These are phyloP conservation scores for Porites lutea DNA, from an alignment of 64 coral and sea anemone genomes.

Conservation along the genomic window DNA sequence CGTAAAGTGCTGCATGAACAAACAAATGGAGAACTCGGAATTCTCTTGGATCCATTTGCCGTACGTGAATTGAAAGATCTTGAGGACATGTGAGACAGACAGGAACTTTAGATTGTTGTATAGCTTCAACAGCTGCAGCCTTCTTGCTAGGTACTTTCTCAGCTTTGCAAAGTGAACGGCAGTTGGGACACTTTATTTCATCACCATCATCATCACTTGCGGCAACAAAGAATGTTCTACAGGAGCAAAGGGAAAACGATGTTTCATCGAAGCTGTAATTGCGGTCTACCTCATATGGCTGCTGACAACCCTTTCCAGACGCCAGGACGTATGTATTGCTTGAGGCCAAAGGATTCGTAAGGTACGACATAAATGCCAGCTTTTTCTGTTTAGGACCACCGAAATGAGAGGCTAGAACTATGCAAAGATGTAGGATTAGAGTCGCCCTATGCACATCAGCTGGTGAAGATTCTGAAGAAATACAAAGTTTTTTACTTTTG, in stretches of 20 bases:
- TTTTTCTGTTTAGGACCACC: slow-evolving; percentile 5
- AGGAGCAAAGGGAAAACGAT: not conserved
- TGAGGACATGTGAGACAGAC: not conserved
- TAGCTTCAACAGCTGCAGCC: not conserved
- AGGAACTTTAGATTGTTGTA: slow-evolving; percentile 43
- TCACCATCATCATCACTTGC: not conserved
- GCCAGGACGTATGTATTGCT: slow-evolving; percentile 22
- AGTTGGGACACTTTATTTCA: slow-evolving; percentile 14
- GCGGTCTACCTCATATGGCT: not conserved
- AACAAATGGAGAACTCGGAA: slow-evolving; percentile 76
- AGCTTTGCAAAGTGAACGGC: slow-evolving; percentile 43
- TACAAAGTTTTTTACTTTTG: slow-evolving; percentile 22
- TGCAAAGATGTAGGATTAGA: slow-evolving; percentile 61
- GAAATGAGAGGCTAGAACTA: slow-evolving; percentile 59
- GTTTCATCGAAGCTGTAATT: not conserved
- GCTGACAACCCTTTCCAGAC: not conserved
- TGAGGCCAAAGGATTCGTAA: slow-evolving; percentile 39
- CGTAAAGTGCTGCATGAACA: slow-evolving; percentile 74
- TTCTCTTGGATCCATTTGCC: slow-evolving; percentile 64
- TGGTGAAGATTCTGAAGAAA: slow-evolving; percentile 69
- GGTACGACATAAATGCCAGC: slow-evolving; percentile 18
- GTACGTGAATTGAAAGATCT: slow-evolving; percentile 10
- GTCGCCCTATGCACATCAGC: slow-evolving; percentile 68
- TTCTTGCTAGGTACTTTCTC: not conserved
- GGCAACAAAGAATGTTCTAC: slow-evolving; percentile 5